Percentiles rank a stretch among this genome's conserved stretches.
These are phyloP conservation scores for Neoarius graeffei DNA, from an alignment of 2,113 vertebrate species.

Conservation along the genomic window DNA sequence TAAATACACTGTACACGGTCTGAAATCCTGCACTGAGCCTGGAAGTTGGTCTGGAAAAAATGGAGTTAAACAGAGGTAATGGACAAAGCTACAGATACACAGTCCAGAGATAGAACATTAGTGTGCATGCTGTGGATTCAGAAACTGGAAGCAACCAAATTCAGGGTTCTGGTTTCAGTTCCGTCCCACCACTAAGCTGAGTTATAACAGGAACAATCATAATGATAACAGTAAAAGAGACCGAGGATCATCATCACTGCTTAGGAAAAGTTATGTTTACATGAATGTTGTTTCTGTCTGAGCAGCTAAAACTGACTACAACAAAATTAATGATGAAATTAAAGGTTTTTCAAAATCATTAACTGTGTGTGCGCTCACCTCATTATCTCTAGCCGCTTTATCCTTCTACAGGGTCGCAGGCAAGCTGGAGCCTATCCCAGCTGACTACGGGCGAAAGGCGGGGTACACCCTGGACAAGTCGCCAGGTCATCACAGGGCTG, in stretches of 20 bases:
- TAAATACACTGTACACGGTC: background rate
- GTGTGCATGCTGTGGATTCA: background rate
- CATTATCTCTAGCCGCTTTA: no score
- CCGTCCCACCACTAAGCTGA: background rate
- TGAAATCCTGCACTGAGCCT: background rate
- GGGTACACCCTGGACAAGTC: no score
- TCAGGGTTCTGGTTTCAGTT: background rate
- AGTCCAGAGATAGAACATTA: background rate
- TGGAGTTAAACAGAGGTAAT: background rate
- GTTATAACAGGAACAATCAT: background rate
- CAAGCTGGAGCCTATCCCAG: no score
- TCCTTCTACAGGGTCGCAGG: no score
- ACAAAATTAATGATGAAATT: background rate
- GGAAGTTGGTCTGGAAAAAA: background rate
- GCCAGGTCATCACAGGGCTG: no score
- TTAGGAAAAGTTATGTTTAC: background rate
- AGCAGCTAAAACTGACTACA: background rate
- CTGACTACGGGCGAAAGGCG: no score
- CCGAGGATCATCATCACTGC: background rate
- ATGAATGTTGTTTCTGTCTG: background rate
- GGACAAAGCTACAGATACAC: background rate
- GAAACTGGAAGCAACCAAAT: background rate
- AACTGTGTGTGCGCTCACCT: no score
- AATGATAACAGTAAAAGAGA: background rate
- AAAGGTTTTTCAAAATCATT: background rate